Evolutionary conservation across 2,797 vertebrate genomes (phyloP).

Genomic region (Prionace glauca): DNA sequence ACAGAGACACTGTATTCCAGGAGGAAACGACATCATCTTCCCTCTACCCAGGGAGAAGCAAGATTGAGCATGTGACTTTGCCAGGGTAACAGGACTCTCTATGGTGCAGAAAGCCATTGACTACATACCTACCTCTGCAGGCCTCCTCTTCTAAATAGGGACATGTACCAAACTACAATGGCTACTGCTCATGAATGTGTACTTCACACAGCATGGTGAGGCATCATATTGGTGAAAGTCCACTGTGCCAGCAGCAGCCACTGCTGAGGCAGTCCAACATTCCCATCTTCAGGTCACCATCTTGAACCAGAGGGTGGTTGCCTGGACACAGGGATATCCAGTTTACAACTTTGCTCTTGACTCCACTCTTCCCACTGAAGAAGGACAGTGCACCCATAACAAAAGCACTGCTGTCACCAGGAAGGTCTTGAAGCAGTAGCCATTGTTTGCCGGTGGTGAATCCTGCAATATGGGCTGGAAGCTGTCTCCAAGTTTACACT

Average conservation of each 20-base stretch:
- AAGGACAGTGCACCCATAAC: too few species aligned
- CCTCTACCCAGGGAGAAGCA: neutral
- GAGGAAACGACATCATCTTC: neutral
- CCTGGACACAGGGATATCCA: neutral
- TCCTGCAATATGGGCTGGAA: neutral
- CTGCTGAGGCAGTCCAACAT: neutral
- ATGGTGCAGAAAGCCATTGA: neutral
- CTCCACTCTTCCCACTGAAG: neutral
- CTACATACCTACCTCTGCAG: neutral
- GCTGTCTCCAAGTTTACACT: neutral
- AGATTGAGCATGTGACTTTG: neutral
- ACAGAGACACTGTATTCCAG: neutral
- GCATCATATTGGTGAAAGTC: neutral
- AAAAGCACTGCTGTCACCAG: too few species aligned
- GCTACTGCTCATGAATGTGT: neutral
- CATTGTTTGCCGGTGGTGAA: too few species aligned
- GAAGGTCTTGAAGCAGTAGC: too few species aligned
- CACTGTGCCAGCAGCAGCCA: neutral
- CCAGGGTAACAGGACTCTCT: neutral
- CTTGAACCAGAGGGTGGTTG: neutral
- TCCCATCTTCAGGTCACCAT: neutral
- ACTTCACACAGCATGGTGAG: neutral
- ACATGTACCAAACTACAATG: neutral
- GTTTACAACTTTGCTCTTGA: neutral
- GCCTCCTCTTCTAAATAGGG: neutral